Base-by-base conservation (phyloP, 2,888 invertebrate genomes). In the Spodoptera exigua region DNA sequence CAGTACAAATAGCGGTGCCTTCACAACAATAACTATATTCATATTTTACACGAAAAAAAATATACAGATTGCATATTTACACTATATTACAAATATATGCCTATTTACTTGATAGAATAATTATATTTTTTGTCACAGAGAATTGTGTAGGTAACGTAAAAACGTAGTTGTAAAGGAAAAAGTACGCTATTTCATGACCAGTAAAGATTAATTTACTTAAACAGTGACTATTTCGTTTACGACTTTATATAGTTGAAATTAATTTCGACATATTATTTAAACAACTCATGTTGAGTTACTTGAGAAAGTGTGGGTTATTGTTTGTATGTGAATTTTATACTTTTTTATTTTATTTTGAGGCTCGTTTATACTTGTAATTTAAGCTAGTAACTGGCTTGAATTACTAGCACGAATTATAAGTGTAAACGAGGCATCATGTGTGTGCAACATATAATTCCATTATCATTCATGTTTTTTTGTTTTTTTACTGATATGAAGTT, bases 231-330 rank as follows among this genome's bases (percentile, higher is more conserved):
- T 27, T 27, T 27, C 27, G 7, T 27, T 27, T 27, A 7, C 27
- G 9, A 27, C 27, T 27, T 9, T 5, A 9, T 27, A 27, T 5
- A 9, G 27, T 27, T 27, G 27, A 27, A 85, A 86, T 71, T 11
- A 49, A 73, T 57, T 88, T 89, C 89, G 79, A 92, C 89, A 72
- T 83, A n/a, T n/a, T n/a, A n/a, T 78, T 79, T 76, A 73, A 78
- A 75, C 84, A 90, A 64, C 92, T 92, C 92, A 92, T 90, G 89
- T 92, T 92, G 92, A 93, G 92, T 87, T 83, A 76, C n/a, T 77
- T 51, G 61, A 27, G 78, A 62, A 75, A 66, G 61, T 70, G 62
- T 64, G 67, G 68, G 59, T 62, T 74, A 36, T 60, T 44, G 35
- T 66, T 61, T 78, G 69, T 79, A 70, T 64, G 71, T 55, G 55